These are phyloP conservation scores for Dipodomys merriami DNA, from an alignment of 2,113 vertebrate genomes.

Conservation along the genomic window DNA sequence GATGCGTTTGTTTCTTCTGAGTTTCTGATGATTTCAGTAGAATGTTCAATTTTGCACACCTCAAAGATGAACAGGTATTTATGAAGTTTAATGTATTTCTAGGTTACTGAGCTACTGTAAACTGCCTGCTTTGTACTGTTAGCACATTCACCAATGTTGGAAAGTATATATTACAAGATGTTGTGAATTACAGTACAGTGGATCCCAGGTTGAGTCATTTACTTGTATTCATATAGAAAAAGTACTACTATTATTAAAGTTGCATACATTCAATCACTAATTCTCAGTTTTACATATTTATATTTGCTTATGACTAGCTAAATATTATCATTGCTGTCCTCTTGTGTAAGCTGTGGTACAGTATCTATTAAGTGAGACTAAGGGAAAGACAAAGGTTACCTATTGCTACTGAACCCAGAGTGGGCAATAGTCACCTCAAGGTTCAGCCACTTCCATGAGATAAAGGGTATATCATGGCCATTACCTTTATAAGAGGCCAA, in stretches of 20 bases:
- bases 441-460: constrained; percentile 6
- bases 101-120: constrained; percentile 47
- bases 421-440: background rate
- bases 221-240: constrained; percentile 39
- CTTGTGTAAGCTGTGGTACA: background rate
- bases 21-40: constrained; percentile 24
- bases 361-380: background rate
- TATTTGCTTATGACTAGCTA: constrained; percentile 38
- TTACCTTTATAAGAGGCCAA: background rate
- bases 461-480: background rate
- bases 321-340: constrained; percentile 3
- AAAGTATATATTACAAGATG: constrained; percentile 35
- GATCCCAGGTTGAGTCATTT: constrained; percentile 48
- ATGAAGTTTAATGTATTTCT: constrained; percentile 48
- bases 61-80: constrained; percentile 62
- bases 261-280: background rate
- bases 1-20: constrained; percentile 45
- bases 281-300: constrained; percentile 27
- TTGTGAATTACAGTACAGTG: constrained; percentile 48
- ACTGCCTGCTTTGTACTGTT: constrained; percentile 17
- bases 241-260: constrained; percentile 47
- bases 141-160: constrained; percentile 24
- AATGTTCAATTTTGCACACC: constrained; percentile 47
- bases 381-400: background rate
- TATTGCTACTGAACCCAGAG: background rate